A percentile compares a stretch with the other conserved stretches of the same genome.
Conservation (phyloP, 2,113 vertebrate species). For the Thinocorus orbignyianus region DNA sequence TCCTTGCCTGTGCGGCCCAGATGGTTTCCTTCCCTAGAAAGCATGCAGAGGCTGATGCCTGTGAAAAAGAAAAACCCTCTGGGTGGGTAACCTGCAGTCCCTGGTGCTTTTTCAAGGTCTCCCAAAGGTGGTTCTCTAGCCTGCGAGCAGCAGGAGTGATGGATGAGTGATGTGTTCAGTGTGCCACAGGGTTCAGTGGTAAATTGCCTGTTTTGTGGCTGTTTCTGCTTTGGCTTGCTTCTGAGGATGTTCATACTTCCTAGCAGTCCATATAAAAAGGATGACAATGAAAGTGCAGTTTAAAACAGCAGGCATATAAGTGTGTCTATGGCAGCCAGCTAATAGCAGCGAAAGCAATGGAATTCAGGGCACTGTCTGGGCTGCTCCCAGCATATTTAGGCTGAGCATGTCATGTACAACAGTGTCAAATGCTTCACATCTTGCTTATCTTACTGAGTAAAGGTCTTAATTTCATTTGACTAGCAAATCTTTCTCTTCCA, state of each 20-base stretch:
- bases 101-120: neutral
- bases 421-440: neutral
- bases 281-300: neutral
- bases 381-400: neutral
- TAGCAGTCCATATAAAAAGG: neutral
- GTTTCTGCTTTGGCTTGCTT: neutral
- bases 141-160: fast-evolving
- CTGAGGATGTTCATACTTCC: neutral
- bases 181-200: neutral
- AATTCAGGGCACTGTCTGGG: neutral
- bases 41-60: neutral
- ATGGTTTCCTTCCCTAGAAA: neutral
- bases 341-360: neutral
- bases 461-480: neutral
- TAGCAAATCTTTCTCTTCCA: neutral
- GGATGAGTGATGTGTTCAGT: neutral
- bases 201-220: neutral
- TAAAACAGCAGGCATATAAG: constrained; percentile 3
- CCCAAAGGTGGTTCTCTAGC: neutral
- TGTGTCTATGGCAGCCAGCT: neutral
- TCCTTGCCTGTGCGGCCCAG: neutral
- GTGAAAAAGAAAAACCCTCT: neutral
- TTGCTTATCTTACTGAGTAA: neutral
- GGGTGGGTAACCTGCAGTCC: neutral
- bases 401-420: neutral